Evolutionary conservation across 2,888 invertebrate genomes (phyloP), one percentile per base, ranked within the genome.

Genomic region (Xestia ashworthii): DNA sequence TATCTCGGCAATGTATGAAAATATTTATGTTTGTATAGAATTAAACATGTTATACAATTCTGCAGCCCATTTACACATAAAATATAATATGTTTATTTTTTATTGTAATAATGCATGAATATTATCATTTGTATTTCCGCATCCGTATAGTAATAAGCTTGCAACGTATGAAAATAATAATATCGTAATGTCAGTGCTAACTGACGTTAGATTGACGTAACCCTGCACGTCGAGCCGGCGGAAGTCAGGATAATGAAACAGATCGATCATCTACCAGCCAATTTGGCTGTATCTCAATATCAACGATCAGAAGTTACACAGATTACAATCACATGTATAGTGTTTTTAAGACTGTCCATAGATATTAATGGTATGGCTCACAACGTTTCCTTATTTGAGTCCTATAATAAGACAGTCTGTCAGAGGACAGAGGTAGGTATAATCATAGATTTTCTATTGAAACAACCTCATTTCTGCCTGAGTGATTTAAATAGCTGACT

Each of bases 181-280:
- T 44, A 73, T 73, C 62, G 41, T 74, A 71, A 74, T 66, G 50
- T 66, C 62, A 67, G 46, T 19, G 46, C 22, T 72, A 55, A 83
- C 58, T 66, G 80, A 53, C 73, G 38, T 74, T 62, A 80, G 80
- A 83, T 71, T 74, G 83, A 74, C 73, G 71, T 76, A 66, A 83
- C 72, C 53, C 60, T 46, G 38, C 25, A 48, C 22, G 65, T 58
- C 60, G 70, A n/a, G 68, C 68, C 53, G 41, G 19, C 53, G 65
- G 50, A 76, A 65, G 32, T 71, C 65, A 62, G 38, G 38, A 69
- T 83, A 69, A 71, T 80, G 73, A 80, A 80, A 83, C 67, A 6
- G 58, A 80, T 76, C 68, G 68, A 80, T 80, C 74, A 68, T 73
- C 55, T 16, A 38, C 25, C 46, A 19, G 12, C 72, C 64, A 83